Percentiles rank a stretch among this genome's conserved stretches.
phyloP scores from a whole-genome alignment of 2,797 vertebrate genomes.

The Cyprinella venusta region DNA sequence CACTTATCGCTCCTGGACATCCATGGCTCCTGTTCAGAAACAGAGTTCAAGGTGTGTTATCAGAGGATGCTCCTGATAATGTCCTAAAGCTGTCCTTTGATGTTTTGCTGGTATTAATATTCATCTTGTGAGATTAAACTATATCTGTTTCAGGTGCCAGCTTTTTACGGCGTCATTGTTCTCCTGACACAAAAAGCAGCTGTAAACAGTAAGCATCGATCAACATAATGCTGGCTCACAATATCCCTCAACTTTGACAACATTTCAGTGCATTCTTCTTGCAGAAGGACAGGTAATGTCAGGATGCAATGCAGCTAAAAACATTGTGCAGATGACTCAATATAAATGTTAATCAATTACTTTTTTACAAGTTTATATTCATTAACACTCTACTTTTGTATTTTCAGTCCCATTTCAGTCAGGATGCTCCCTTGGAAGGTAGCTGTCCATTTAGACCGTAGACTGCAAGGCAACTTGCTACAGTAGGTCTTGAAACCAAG shows the following conservation, averaged over 20 bases:
- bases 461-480: background rate
- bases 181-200: background rate
- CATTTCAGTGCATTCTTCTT: background rate
- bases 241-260: background rate
- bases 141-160: background rate
- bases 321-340: background rate
- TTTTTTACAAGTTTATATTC: too few species aligned
- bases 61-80: slow-evolving; percentile 20
- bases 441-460: background rate
- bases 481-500: background rate
- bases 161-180: background rate
- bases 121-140: slow-evolving; percentile 18
- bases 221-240: background rate
- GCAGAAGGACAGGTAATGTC: background rate
- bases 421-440: background rate
- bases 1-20: background rate
- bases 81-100: slow-evolving; percentile 12
- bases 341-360: too few species aligned
- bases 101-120: slow-evolving; percentile 17
- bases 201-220: background rate
- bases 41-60: slow-evolving; percentile 30
- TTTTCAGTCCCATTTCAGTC: background rate
- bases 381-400: too few species aligned
- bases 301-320: background rate
- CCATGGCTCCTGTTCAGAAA: slow-evolving; percentile 16